Evolutionary conservation across 2,888 invertebrate species (phyloP), one percentile per base, ranked within the genome.

Genomic region (Melanargia galathea): DNA sequence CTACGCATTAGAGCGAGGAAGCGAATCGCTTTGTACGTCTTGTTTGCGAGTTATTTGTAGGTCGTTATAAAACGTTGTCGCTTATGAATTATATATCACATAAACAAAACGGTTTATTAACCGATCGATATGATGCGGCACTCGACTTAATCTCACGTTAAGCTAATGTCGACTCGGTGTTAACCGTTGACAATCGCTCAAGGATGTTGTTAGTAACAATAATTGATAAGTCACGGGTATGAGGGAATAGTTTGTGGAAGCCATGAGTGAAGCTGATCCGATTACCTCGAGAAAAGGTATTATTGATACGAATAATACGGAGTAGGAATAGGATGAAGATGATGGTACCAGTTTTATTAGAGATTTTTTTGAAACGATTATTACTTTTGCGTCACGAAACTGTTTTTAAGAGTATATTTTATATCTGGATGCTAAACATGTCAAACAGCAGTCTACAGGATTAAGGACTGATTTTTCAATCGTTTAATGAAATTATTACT

Each of bases 121-220:
- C 74, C 72, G 78, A 83, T 86, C 81, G 79, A 83, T 84, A 84
- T 77, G 75, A 76, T 72, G 68, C 75, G 69, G 71, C 81, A 81
- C 83, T 86, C 77, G 81, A 84, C 82, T 79, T 83, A 82, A 85
- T 86, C 81, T 72, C 76, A 74, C 74, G 73, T 77, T 77, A 74
- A 80, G 79, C 75, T 77, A 80, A 80, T 75, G 79, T 81, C 77
- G 75, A 80, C 80, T 80, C 82, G 81, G 71, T 46, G 45, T 22
- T 10, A 43, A 43, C 43, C 73, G 75, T 77, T 80, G 79, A 81
- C 80, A 81, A 81, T 79, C 76, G 76, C 76, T 79, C 78, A 81
- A 84, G 83, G 82, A 83, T 46, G 20, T 46, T 84, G 80, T 67
- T 63, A 49, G 54, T 60, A 56, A 54, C 57, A 35, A 66, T 33